Percentiles rank a stretch among this genome's conserved stretches.
phyloP scores from a whole-genome alignment of 2,888 invertebrate genomes.

The Patella caerulea region DNA sequence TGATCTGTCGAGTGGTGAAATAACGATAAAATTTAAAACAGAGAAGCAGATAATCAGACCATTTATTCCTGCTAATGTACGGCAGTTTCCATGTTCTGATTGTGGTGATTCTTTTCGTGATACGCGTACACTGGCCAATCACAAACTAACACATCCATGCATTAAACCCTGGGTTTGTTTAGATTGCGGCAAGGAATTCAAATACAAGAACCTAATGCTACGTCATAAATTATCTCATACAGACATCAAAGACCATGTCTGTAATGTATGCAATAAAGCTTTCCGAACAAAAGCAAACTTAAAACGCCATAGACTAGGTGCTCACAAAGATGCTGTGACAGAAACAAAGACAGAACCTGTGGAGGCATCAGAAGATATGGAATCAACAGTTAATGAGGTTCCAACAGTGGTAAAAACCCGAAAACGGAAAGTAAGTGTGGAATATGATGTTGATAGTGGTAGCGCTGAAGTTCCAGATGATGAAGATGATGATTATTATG shows the following conservation, averaged over 20 bases:
- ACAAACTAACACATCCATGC: not conserved
- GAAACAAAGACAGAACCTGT: not conserved
- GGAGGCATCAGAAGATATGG: not conserved
- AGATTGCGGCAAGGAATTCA: constrained; percentile 2
- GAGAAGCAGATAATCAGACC: not conserved
- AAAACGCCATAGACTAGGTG: not conserved
- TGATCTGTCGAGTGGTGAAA: not conserved
- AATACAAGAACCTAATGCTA: not conserved
- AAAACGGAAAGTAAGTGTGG: no score
- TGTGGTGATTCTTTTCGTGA: constrained; percentile 1
- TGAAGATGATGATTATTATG: not conserved
- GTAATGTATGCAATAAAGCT: not conserved
- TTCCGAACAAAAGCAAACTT: not conserved
- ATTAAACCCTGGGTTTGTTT: not conserved
- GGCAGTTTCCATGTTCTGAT: not conserved
- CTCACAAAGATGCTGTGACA: not conserved
- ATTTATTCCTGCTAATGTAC: not conserved
- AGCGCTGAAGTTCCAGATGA: not conserved
- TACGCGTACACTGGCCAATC: not conserved
- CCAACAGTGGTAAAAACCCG: not conserved
- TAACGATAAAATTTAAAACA: not conserved
- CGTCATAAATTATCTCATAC: not conserved
- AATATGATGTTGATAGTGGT: not conserved
- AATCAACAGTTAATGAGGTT: not conserved
- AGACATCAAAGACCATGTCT: not conserved